Evolutionary conservation across 2,888 invertebrate genomes (phyloP), one percentile per base, ranked within the genome.

Genomic region (Drosophila prostipennis): DNA sequence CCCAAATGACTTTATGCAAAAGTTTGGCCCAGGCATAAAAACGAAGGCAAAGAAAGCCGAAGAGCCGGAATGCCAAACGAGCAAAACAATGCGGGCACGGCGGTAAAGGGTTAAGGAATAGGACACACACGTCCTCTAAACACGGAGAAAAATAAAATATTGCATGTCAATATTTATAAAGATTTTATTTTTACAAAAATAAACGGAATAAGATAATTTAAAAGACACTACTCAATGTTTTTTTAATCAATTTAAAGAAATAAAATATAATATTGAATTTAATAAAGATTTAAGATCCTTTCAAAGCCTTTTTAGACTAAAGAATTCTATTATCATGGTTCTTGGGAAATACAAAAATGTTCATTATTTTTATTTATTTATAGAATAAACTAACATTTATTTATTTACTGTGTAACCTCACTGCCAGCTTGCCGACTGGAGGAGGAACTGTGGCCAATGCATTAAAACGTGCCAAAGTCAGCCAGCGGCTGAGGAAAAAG

Each of bases 391-490:
- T 6, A 26, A 0, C 26, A 5, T 0, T 6, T 26, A 26, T 42
- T 42, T 42, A 13, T 42, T 19, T 13, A 6, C 42, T 10, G 45
- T 45, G 45, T 37, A 60, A 3, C 11, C 37, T 34, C 8, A 29
- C 29, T 19, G 5, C 11, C 56, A 52, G 10, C 29, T 57, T 53
- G 32, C 58, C 7, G 26, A 11, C 39, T 43, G 51, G 39, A 43
- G 43, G 19, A 63, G 74, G 37, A 16, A 52, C 54, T 56, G 53
- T 68, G 69, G 68, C 57, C 68, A 70, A 82, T 85, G 77, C 84
- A 87, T 87, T 85, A 82, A 75, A 87, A 78, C 86, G 83, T 86
- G 80, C 80, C 75, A 80, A 77, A 78, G 80, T 64, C 77, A 70
- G 59, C 54, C 51, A n/a, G 19, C 14, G 42, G 37, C 39, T 23